These are phyloP conservation scores for Rachycentron canadum DNA, from an alignment of 2,797 vertebrate species.

Conservation along the genomic window DNA sequence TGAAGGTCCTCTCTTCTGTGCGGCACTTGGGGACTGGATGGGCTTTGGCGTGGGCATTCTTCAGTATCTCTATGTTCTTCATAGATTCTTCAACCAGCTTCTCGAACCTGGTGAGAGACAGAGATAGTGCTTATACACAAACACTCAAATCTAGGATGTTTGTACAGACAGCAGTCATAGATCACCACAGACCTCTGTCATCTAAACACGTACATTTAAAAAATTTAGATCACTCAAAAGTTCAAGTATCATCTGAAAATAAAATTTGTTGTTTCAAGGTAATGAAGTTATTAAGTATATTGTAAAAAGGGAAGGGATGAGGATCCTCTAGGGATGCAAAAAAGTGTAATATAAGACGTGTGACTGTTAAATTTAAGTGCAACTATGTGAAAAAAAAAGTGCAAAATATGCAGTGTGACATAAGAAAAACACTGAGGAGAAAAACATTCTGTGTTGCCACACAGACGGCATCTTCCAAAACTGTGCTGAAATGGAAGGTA, in stretches of 20 bases:
- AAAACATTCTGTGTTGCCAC: neutral
- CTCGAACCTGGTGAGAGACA: constrained; percentile 85
- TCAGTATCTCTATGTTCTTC: constrained; percentile 89
- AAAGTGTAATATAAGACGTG: neutral
- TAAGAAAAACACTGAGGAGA: neutral
- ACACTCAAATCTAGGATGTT: neutral
- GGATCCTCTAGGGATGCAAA: neutral
- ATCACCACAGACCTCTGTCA: neutral
- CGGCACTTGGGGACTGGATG: constrained; percentile 86
- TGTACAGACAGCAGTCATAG: neutral
- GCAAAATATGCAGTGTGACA: constrained; percentile 30
- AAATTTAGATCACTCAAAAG: neutral
- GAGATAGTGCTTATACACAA: constrained; percentile 8
- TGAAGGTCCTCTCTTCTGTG: constrained; percentile 92
- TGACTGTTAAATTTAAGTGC: neutral
- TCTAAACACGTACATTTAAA: neutral
- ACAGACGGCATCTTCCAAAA: neutral
- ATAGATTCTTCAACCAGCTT: constrained; percentile 89
- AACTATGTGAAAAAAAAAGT: constrained; percentile 14
- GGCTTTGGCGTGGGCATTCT: constrained; percentile 88
- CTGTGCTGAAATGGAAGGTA: neutral
- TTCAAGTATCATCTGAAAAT: neutral
- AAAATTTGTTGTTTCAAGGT: neutral
- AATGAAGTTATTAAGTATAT: neutral
- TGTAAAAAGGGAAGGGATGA: neutral